Conservation (phyloP, 2,113 vertebrate species). For the Variabilichromis moorii region DNA sequence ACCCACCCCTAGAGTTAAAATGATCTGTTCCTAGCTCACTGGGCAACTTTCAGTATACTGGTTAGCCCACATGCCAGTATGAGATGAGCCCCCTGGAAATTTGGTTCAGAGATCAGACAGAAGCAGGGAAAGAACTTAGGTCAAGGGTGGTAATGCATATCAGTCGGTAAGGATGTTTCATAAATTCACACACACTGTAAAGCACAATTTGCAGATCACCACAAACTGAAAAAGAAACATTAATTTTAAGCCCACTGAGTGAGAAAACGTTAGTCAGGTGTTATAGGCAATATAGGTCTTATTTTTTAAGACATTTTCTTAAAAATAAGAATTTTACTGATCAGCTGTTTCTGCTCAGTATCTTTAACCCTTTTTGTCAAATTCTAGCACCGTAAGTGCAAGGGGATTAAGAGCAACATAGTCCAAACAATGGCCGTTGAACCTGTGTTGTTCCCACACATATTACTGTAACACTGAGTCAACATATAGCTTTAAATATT, state of each 20-base stretch:
- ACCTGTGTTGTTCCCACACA: not conserved
- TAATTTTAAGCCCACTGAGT: not conserved
- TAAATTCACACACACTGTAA: not conserved
- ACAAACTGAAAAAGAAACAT: not conserved
- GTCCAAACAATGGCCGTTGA: not conserved
- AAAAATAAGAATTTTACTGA: not conserved
- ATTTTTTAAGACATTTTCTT: not conserved
- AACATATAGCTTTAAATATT: not conserved
- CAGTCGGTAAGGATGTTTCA: not conserved
- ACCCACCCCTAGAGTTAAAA: not conserved
- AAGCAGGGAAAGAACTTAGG: not conserved
- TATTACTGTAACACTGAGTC: not conserved
- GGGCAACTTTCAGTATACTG: not conserved
- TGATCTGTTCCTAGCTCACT: not conserved
- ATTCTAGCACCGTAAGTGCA: not conserved
- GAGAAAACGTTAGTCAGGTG: not conserved
- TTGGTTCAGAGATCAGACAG: not conserved
- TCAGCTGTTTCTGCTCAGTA: not conserved
- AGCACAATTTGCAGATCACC: not conserved
- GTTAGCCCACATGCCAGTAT: not conserved
- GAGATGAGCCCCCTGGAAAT: not conserved
- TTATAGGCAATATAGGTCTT: not conserved
- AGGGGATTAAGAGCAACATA: not conserved
- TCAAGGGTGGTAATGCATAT: not conserved
- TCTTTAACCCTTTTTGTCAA: not conserved